Evolutionary conservation across 2,797 vertebrate genomes (phyloP), one percentile per base, ranked within the genome.

Genomic region (Notoglanidium macrostoma): DNA sequence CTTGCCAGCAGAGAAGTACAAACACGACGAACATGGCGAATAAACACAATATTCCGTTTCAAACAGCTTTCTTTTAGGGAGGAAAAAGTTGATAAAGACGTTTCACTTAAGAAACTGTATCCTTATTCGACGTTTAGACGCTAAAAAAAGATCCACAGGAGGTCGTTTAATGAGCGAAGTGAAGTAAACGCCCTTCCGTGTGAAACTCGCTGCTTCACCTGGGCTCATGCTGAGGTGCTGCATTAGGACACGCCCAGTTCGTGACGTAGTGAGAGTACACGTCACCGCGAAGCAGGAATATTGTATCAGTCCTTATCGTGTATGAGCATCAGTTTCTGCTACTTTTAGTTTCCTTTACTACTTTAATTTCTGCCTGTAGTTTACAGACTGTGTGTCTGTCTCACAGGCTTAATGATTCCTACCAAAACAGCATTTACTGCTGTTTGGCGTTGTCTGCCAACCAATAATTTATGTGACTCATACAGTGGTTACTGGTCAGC

Each of bases 21-120:
- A 93, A 92, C 61, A 94, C 74, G 74, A 93, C 19, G 19, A 86
- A 29, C 95, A 96, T 96, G 85, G 87, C 86, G 86, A 26, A n/a
- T 57, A 29, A 85, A 67, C 1, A 5, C 55, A 57, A 14, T 78
- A 29, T 76, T 67, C 77, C 76, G 44, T 44, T 65, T 32, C 46
- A 32, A 84, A 51, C 19, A 40, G 10, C 19, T 15, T 5, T n/a
- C 49, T 29, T 54, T 19, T 0, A 57, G 5, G 23, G 14, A 12
- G 2, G 10, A 63, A 29, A 86, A 77, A 68, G 26, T 7, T 11
- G n/a, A 65, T 23, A 32, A 51, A 67, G 17, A 49, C 0, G 44
- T 32, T 29, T n/a, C 57, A 1, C 8, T 29, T 23, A 1, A 59
- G 59, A 46, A 19, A 21, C 23, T 4, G 1, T 0, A 12, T 73